A percentile compares a stretch with the other conserved stretches of the same genome.
Conservation (phyloP, 2,888 invertebrate species). For the Drosophila rubida region DNA sequence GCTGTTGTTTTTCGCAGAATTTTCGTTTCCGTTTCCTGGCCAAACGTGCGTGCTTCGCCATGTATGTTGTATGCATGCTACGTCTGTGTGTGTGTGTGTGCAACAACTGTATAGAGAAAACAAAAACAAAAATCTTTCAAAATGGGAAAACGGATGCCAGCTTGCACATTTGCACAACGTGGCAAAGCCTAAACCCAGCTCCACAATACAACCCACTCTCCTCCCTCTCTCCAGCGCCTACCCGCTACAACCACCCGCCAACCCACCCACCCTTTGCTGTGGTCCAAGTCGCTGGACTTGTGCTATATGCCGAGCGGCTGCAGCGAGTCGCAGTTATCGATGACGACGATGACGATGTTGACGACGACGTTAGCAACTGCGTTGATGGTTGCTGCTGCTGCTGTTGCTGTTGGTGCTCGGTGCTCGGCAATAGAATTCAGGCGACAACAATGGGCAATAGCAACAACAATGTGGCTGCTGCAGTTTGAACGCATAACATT, state of each 20-base stretch:
- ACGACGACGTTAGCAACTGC: conserved; percentile 22
- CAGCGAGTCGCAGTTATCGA: conserved; percentile 59
- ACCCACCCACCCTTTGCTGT: background rate
- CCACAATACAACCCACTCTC: background rate
- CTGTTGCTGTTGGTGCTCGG: conserved; percentile 1
- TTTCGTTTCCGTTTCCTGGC: conserved; percentile 81
- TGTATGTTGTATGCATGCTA: conserved; percentile 20
- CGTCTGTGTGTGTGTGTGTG: conserved; percentile 20
- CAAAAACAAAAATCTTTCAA: conserved; percentile 78
- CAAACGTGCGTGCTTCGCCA: conserved; percentile 68
- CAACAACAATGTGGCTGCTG: conserved; percentile 19
- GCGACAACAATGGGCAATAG: conserved; percentile 23
- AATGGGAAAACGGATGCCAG: conserved; percentile 78
- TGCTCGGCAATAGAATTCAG: conserved; percentile 18
- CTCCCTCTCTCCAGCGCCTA: background rate
- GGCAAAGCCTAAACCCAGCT: conserved; percentile 46
- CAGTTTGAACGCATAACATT: conserved; percentile 76
- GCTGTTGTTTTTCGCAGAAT: conserved; percentile 80
- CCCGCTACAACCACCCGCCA: no score
- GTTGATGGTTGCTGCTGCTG: conserved; percentile 7
- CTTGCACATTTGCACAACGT: conserved; percentile 81
- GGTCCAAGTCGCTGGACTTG: conserved; percentile 63
- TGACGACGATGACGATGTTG: conserved; percentile 58
- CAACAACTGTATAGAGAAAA: conserved; percentile 61
- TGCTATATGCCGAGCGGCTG: conserved; percentile 22